Conservation (phyloP, 2,797 vertebrate genomes). For the Hemibagrus guttatus region DNA sequence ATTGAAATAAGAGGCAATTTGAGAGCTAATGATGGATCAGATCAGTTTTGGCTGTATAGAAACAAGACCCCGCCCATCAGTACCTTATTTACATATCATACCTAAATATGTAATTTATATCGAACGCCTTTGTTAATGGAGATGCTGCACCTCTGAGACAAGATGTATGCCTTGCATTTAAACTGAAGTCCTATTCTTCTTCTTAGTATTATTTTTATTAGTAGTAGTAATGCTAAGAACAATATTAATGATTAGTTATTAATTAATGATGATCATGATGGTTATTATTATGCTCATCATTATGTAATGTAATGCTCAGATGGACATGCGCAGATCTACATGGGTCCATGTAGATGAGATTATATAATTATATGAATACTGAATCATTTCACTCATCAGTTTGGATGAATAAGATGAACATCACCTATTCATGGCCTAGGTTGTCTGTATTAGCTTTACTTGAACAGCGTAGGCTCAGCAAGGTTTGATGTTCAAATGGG, state of each 20-base stretch:
- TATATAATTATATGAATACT: neutral
- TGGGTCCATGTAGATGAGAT: neutral
- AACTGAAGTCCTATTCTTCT: neutral
- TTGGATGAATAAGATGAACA: neutral
- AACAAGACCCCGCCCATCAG: neutral
- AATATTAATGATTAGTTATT: neutral
- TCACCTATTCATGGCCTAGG: neutral
- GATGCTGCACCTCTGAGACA: neutral
- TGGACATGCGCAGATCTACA: no score
- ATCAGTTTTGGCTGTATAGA: neutral
- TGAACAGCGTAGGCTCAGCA: neutral
- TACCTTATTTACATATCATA: neutral
- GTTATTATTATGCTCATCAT: neutral
- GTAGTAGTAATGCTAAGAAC: neutral
- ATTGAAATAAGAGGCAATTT: conserved; percentile 25
- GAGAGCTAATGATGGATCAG: neutral
- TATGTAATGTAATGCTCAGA: neutral
- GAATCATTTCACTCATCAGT: neutral
- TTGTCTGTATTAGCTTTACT: neutral
- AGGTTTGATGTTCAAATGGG: neutral
- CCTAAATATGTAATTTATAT: neutral
- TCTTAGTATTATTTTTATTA: neutral
- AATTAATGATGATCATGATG: neutral
- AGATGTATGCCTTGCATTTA: neutral
- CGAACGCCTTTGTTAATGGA: neutral